Evolutionary conservation across 2,888 invertebrate species (phyloP).

Genomic region (Hyppa rectilinea): DNA sequence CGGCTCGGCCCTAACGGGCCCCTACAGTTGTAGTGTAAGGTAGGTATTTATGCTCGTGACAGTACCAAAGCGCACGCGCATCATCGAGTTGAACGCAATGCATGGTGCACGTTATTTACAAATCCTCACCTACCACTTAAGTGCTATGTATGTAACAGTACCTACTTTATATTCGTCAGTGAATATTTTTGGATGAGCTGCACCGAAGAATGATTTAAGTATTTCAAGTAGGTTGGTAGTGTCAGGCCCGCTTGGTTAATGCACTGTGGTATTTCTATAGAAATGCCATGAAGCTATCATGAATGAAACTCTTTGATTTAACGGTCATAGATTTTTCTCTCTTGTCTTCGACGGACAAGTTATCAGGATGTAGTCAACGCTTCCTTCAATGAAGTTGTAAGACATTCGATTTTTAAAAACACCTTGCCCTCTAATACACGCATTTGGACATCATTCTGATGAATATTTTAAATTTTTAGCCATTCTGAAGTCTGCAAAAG

Average conservation of each 20-base stretch:
- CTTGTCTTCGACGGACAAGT: no score
- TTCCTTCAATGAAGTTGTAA: no score
- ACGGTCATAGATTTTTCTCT: no score
- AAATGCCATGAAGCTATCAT: slow-evolving; percentile 5
- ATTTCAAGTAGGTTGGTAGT: not conserved
- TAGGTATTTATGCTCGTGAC: not conserved
- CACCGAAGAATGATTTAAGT: slow-evolving; percentile 16
- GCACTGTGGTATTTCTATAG: not conserved
- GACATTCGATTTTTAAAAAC: no score
- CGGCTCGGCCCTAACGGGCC: no score
- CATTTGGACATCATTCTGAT: no score
- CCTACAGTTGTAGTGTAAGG: not conserved
- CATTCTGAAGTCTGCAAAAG: no score
- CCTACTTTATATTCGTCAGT: slow-evolving; percentile 12
- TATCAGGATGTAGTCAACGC: no score
- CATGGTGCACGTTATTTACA: slow-evolving; percentile 18
- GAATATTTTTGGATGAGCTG: slow-evolving; percentile 37
- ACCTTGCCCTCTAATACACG: no score
- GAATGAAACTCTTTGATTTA: not conserved
- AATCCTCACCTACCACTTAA: slow-evolving; percentile 45
- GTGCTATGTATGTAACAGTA: slow-evolving; percentile 43
- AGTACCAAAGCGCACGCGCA: slow-evolving; percentile 7
- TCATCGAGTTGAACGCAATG: slow-evolving; percentile 6
- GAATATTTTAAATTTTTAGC: no score
- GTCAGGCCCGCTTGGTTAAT: not conserved